Conservation (phyloP, 2,797 vertebrate genomes). For the Darevskia mixta region DNA sequence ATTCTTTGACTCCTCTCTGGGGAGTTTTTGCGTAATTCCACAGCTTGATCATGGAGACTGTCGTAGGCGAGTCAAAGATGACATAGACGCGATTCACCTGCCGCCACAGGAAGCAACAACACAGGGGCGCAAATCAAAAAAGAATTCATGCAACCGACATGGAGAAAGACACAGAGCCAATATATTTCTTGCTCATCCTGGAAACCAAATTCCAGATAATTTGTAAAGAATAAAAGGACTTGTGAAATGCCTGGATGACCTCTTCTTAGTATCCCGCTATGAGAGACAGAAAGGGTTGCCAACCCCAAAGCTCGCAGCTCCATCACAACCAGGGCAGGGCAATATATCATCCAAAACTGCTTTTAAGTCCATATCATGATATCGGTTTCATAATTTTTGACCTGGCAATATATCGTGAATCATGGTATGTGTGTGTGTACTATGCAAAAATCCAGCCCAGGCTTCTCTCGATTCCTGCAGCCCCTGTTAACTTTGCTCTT, state of each 20-base stretch:
- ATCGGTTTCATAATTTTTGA: too few species aligned
- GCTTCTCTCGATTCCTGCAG: too few species aligned
- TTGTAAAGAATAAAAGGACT: too few species aligned
- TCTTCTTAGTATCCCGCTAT: background rate
- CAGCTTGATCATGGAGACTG: conserved; percentile 96
- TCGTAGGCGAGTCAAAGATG: conserved; percentile 94
- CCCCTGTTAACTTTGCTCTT: too few species aligned
- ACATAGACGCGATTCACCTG: conserved; percentile 97
- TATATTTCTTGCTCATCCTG: background rate
- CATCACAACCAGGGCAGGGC: background rate
- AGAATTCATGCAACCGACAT: background rate
- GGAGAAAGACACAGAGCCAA: background rate
- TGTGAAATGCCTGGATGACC: background rate
- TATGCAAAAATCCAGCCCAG: too few species aligned
- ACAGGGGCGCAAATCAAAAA: conserved; percentile 38
- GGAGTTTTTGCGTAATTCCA: conserved; percentile 98
- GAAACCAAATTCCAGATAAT: background rate
- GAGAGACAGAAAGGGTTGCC: background rate
- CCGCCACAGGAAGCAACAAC: conserved; percentile 51
- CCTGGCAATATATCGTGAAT: too few species aligned
- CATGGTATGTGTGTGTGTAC: too few species aligned
- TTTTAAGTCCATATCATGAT: too few species aligned
- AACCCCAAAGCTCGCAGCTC: background rate
- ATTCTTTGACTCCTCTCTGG: conserved; percentile 95
- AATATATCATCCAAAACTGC: too few species aligned